Evolutionary conservation across 23 tunicate species (phyloP).

Genomic region (Halocynthia aurantium): DNA sequence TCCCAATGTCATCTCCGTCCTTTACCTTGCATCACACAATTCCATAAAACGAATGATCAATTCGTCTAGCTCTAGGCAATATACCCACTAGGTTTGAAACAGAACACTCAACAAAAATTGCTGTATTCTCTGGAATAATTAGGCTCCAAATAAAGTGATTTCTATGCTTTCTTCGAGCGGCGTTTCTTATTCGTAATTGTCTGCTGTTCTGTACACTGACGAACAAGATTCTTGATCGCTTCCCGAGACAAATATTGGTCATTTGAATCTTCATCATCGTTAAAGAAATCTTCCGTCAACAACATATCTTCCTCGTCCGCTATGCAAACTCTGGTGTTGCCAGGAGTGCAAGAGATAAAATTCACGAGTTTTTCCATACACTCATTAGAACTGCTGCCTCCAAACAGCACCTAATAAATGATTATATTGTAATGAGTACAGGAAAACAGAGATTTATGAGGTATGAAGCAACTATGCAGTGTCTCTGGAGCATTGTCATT

Average conservation of each 20-base stretch:
- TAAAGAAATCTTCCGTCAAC: constrained; percentile 55
- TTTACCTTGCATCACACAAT: too few species aligned
- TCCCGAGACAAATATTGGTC: constrained; percentile 82
- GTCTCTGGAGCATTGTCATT: too few species aligned
- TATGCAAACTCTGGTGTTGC: constrained; percentile 41
- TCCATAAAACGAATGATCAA: too few species aligned
- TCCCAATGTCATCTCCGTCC: too few species aligned
- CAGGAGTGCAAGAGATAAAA: constrained; percentile 10
- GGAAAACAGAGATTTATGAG: too few species aligned
- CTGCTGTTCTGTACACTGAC: constrained; percentile 13
- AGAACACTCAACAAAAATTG: too few species aligned
- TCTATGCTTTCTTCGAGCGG: background rate
- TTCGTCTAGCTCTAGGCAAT: too few species aligned
- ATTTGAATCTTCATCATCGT: constrained; percentile 64
- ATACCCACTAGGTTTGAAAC: too few species aligned
- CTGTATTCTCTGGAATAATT: background rate
- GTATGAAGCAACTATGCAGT: too few species aligned
- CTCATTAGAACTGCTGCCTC: constrained; percentile 9
- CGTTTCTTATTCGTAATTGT: background rate
- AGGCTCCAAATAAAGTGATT: background rate
- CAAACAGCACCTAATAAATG: background rate
- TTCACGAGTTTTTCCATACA: constrained; percentile 24
- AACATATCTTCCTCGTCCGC: constrained; percentile 51
- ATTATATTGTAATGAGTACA: background rate
- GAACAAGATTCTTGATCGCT: constrained; percentile 30